Evolutionary conservation across 30 jellyfish, hydroid and myxozoan genomes (phyloP).

Genomic region (Turritopsis rubra): DNA sequence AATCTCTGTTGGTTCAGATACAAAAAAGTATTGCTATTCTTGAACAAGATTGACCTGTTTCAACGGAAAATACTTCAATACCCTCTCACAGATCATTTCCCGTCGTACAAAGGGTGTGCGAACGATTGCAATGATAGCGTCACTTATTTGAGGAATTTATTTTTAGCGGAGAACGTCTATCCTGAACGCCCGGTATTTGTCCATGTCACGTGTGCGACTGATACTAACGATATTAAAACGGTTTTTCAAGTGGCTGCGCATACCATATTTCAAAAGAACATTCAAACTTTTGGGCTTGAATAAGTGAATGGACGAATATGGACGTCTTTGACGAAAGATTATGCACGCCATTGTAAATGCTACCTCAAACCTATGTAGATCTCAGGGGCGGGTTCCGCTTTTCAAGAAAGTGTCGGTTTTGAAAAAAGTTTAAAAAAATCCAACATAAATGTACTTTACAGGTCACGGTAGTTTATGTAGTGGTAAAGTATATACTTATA

Average conservation of each 20-base stretch:
- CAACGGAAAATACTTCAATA: conserved; percentile 19
- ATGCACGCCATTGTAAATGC: neutral
- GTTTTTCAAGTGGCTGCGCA: conserved; percentile 35
- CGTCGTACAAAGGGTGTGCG: conserved; percentile 37
- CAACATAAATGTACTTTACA: no score
- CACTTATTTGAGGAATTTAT: conserved; percentile 20
- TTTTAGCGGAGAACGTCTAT: conserved; percentile 28
- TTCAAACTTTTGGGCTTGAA: conserved; percentile 28
- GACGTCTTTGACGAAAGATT: no score
- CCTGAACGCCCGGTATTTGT: conserved; percentile 29
- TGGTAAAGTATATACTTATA: no score
- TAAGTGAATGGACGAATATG: no score
- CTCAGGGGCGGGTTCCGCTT: no score
- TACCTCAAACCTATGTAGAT: no score
- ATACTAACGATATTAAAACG: conserved; percentile 30
- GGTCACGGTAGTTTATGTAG: no score
- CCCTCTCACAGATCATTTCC: conserved; percentile 19
- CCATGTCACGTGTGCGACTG: conserved; percentile 53
- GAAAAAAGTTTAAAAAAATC: no score
- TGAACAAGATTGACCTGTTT: conserved; percentile 41
- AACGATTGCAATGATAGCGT: conserved; percentile 12
- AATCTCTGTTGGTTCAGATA: conserved; percentile 38
- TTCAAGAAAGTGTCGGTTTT: no score
- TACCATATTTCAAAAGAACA: conserved; percentile 26
- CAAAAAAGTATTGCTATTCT: conserved; percentile 34